Evolutionary conservation across 2,888 invertebrate genomes (phyloP).

Genomic region (Fissipunctia ypsillon): DNA sequence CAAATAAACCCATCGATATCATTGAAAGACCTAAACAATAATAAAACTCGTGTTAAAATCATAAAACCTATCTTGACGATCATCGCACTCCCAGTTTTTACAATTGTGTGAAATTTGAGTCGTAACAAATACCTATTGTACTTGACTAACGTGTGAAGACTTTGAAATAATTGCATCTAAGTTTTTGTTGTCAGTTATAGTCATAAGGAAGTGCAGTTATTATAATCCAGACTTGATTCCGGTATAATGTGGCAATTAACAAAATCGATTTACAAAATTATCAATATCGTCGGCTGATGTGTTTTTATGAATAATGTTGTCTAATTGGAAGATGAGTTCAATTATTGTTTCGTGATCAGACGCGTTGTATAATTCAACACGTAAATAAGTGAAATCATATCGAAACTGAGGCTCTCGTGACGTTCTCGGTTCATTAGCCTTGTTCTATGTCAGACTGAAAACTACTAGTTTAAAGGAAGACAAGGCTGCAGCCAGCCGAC

Average conservation of each 20-base stretch:
- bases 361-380: slow-evolving; percentile 75
- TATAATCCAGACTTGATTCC: slow-evolving; percentile 56
- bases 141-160: slow-evolving; percentile 71
- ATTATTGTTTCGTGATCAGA: slow-evolving; percentile 80
- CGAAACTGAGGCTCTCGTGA: slow-evolving; percentile 78
- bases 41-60: slow-evolving; percentile 50
- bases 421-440: slow-evolving; percentile 82
- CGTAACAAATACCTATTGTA: slow-evolving; percentile 70
- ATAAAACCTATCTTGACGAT: slow-evolving; percentile 61
- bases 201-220: slow-evolving; percentile 68
- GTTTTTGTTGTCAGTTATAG: slow-evolving; percentile 65
- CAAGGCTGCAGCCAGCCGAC: slow-evolving; percentile 84
- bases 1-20: slow-evolving; percentile 34
- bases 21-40: slow-evolving; percentile 38
- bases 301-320: slow-evolving; percentile 64
- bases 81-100: slow-evolving; percentile 68
- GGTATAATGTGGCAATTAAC: slow-evolving; percentile 64
- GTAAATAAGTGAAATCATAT: slow-evolving; percentile 85
- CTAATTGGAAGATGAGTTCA: slow-evolving; percentile 75
- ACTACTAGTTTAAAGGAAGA: slow-evolving; percentile 79
- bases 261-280: slow-evolving; percentile 64
- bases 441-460: slow-evolving; percentile 82
- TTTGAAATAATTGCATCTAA: slow-evolving; percentile 66
- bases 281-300: slow-evolving; percentile 57
- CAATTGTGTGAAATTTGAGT: slow-evolving; percentile 74